A percentile compares a stretch with the other conserved stretches of the same genome.
phyloP scores from a whole-genome alignment of 2,888 invertebrate species.

The Lasioglossum malachurum region DNA sequence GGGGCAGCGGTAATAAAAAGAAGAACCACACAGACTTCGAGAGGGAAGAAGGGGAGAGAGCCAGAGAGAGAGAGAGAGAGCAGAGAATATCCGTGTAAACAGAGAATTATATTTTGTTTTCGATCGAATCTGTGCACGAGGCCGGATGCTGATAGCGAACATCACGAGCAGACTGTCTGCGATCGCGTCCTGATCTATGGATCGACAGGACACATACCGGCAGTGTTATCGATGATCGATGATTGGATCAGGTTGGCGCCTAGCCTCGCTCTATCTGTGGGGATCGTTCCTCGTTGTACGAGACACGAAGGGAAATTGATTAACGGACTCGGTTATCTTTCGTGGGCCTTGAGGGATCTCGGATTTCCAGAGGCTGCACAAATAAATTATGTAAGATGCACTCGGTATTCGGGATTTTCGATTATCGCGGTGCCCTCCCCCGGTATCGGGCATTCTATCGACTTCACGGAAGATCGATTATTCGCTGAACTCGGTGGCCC shows the following conservation, averaged over 20 bases:
- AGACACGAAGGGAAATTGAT: neutral
- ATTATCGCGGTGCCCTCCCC: neutral
- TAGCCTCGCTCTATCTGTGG: neutral
- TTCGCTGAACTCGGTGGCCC: constrained; percentile 10
- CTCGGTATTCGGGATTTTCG: neutral
- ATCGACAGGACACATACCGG: neutral
- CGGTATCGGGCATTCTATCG: neutral
- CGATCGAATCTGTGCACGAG: constrained; percentile 14
- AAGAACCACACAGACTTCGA: neutral
- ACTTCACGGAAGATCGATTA: constrained; percentile 9
- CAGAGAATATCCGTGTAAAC: constrained; percentile 1
- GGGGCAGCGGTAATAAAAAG: neutral
- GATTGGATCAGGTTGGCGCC: neutral
- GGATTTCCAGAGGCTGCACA: constrained; percentile 4
- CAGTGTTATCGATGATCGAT: neutral
- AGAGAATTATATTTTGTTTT: constrained; percentile 11
- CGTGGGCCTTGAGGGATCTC: neutral
- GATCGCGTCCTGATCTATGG: neutral
- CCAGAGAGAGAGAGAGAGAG: neutral
- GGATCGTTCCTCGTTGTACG: neutral
- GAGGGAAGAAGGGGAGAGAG: neutral
- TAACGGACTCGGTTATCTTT: neutral
- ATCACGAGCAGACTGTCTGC: neutral
- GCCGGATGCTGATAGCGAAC: constrained; percentile 11
- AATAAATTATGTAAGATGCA: neutral